Evolutionary conservation across 2,113 vertebrate genomes (phyloP), one percentile per base, ranked within the genome.

Genomic region (Choloepus hoffmanni): DNA sequence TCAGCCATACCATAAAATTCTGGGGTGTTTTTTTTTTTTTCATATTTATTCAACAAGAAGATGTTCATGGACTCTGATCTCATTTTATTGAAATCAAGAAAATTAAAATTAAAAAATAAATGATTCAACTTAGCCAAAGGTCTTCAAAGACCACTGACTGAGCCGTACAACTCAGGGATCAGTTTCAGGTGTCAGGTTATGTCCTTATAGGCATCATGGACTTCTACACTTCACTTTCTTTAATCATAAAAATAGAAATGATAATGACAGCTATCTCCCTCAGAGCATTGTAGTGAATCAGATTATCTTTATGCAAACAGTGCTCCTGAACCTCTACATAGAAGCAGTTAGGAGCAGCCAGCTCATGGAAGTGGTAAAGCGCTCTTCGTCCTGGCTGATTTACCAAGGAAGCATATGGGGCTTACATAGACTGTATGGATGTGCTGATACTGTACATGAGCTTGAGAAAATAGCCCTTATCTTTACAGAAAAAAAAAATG

Each of bases 41-140:
- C 81, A 36, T 85, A 67, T 72, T 62, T 92, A 68, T 79, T 43
- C 26, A 88, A 55, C 13, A 33, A 48, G 21, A 11, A 23, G 45
- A 72, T 65, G 90, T 88, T 45, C 63, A 43, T 76, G 10, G 33
- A 85, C 45, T 82, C 79, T 79, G 21, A 94, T 96, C 93, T 95
- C 81, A 23, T 89, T 91, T 91, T 50, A 82, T 63, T 92, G 45
- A 92, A 90, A 87, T 48, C 53, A 60, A 92, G 87, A 93, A 96
- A 94, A 93, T 89, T 95, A 92, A 73, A 77, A 92, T 13, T 53
- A 43, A 90, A 79, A 48, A 93, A 86, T 77, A 9, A 26, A 83
- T 76, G 82, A 55, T 40, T 21, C 4, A 33, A 83, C n/a, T 12
- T 24, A 89, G 68, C 50, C 45, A 92, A 45, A 92, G 14, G 2